Base-by-base conservation (phyloP, 2,888 invertebrate genomes). In the Steinernema hermaphroditum region DNA sequence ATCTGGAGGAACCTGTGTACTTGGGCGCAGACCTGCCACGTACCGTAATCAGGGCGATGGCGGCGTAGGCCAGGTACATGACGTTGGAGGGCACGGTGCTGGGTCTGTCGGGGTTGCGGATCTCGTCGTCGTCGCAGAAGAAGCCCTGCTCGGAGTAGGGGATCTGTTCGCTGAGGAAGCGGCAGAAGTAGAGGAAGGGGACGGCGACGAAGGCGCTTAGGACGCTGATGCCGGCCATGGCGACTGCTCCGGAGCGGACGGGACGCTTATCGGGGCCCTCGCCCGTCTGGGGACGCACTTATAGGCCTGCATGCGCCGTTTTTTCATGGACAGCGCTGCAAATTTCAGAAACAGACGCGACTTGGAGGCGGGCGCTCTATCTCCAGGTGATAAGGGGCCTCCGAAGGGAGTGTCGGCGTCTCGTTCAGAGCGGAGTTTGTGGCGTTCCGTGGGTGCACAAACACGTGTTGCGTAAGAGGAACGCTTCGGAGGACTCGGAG, bases 111-210 rank as follows among this genome's bases (percentile, higher is more conserved):
- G 82, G 82, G 50, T 78, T 77, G 0, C 83, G 76, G 32, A 82
- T 83, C 70, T 83, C 82, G 72, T 81, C 78, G 71, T 82, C 82
- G 57, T 83, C 78, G 72, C 82, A 82, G 74, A 82, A 82, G 73
- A 83, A 82, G 9, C 83, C 83, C 81, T 80, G 81, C 43, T 72
- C 69, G 4, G 77, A 72, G 54, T 78, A 78, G 14, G 78, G 78
- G 16, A 75, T 69, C 24, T 71, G 70, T 37, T 73, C 29, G 46
- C 74, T 71, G 24, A 78, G 32, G 14, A 69, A 70, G 22, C 70
- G 37, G 27, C 79, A 69, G 24, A 75, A 24, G 34, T 46, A 37
- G 44, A 78, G 71, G 27, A 78, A 27, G 27, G 78, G 78, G 16
- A 78, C 68, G n/a, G 78, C 70, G 29, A 78, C 32, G 27, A 78